Conservation (phyloP, 2,888 invertebrate species). For the Hypomecis atomaria region DNA sequence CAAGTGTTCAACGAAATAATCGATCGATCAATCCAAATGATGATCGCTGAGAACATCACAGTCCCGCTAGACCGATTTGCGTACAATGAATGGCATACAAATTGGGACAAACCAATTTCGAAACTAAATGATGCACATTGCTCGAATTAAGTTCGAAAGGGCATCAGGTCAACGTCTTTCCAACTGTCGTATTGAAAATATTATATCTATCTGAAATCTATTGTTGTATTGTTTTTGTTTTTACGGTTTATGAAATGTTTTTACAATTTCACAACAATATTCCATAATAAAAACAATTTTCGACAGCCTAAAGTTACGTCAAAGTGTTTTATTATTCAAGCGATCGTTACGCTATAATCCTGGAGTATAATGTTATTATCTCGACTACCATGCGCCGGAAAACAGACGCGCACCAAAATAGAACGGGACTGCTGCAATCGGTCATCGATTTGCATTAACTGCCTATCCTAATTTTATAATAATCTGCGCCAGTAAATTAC, state of each 20-base stretch:
- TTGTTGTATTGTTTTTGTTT: no score
- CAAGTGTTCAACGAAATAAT: conserved; percentile 15
- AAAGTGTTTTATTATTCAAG: conserved; percentile 33
- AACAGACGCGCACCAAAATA: conserved; percentile 53
- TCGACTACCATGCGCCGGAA: conserved; percentile 49
- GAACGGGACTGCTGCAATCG: conserved; percentile 39
- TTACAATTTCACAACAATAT: conserved; percentile 8
- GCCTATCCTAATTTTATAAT: no score
- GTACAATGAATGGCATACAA: conserved; percentile 30
- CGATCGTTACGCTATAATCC: conserved; percentile 36
- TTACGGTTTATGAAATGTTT: no score
- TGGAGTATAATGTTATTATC: conserved; percentile 42
- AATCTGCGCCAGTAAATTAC: no score
- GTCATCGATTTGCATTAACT: conserved; percentile 31
- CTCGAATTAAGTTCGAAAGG: conserved; percentile 38
- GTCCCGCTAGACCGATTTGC: conserved; percentile 34
- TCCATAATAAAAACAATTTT: conserved; percentile 27
- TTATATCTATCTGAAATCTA: conserved; percentile 7
- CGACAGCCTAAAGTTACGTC: conserved; percentile 22
- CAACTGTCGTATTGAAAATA: conserved; percentile 10
- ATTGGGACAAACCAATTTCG: conserved; percentile 40
- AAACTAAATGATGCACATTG: conserved; percentile 39
- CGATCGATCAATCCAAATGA: conserved; percentile 44
- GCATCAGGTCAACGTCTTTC: conserved; percentile 39
- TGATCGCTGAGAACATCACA: conserved; percentile 43